Base-by-base conservation (phyloP, 1,140 invertebrate genomes). In the Drosophila neocordata region DNA sequence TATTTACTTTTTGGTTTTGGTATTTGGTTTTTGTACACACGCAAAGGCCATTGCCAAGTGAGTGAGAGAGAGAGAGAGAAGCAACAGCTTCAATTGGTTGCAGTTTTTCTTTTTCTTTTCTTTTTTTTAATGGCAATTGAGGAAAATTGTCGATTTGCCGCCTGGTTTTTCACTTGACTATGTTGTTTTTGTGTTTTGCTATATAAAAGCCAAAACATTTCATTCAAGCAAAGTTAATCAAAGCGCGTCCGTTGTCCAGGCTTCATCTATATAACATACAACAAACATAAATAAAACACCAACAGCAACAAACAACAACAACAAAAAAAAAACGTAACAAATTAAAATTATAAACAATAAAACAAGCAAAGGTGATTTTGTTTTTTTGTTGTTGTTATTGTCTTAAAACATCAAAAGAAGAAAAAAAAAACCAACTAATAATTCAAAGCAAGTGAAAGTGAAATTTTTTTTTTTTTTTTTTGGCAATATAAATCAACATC, bases 231-330 rank as follows among this genome's bases (percentile, higher is more conserved):
- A 58, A 61, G 84, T 83, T 88, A 87, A 87, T 89, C 83, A 88
- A 79, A 89, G 60, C 78, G 78, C 83, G 75, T 88, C 79, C 74
- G 68, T 87, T 63, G 73, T 48, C 71, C 73, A 74, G 65, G 67
- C 58, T 34, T 48, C 44, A 61, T 69, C 74, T 79, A 68, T 80
- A 65, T 77, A 79, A 79, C 65, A 72, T 64, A 9, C 41, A 44
- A 38, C 65, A 52, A 7, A 24, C 12, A 15, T 18, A 44, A 53
- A 27, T 8, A 11, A 20, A 38, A 56, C 1, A 9, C 20, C 4
- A 63, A 53, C 34, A 56, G 12, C 18, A 44, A 38, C n/a, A 38
- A 60, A 38, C 27, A 63, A 41, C 11, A 20, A 61, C 2, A 12
- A 41, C 12, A 18, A 20, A 12, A 41, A 13, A 44, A 20, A 48